Percentiles rank a stretch among this genome's conserved stretches.
Conservation (phyloP, 2,888 invertebrate species). For the Aphodius granarius region DNA sequence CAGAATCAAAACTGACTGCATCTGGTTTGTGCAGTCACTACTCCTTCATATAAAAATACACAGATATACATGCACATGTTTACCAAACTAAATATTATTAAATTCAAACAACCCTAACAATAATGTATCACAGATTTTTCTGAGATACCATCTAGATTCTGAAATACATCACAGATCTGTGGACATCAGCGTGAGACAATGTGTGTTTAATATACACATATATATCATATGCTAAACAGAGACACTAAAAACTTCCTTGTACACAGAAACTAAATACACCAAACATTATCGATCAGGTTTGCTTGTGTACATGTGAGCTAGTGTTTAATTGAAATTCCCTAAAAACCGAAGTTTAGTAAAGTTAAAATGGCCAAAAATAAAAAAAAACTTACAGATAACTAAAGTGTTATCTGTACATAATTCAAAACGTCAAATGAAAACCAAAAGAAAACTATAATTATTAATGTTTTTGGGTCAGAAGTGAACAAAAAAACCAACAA, state of each 20-base stretch:
- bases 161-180: too few relatives aligned
- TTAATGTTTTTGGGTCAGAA: background rate
- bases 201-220: background rate
- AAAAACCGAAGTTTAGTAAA: background rate
- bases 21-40: too few relatives aligned
- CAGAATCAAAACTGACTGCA: too few relatives aligned
- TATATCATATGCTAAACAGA: background rate
- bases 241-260: background rate
- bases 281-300: background rate
- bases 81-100: too few relatives aligned
- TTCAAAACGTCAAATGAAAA: too few relatives aligned
- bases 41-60: too few relatives aligned
- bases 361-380: background rate
- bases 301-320: background rate
- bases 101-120: too few relatives aligned
- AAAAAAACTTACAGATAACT: background rate
- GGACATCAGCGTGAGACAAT: background rate
- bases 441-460: background rate
- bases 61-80: too few relatives aligned
- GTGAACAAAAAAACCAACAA: constrained; percentile 20
- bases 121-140: too few relatives aligned
- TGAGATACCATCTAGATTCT: too few relatives aligned
- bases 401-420: background rate
- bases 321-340: background rate
- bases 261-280: background rate